Evolutionary conservation across 2,888 invertebrate genomes (phyloP).

Genomic region (Spisula solida): DNA sequence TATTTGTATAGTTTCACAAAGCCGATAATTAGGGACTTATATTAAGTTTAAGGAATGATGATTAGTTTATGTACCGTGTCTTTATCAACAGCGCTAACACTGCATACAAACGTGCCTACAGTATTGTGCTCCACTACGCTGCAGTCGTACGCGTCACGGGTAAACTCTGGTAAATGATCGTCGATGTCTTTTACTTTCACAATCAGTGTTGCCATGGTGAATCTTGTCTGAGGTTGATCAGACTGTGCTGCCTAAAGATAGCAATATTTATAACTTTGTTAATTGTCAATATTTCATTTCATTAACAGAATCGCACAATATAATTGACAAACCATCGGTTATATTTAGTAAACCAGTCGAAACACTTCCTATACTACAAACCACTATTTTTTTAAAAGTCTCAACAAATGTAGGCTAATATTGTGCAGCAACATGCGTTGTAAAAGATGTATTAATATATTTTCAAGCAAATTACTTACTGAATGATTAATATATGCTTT

Average conservation of each 20-base stretch:
- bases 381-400: no score
- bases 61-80: constrained; percentile 20
- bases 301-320: no score
- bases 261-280: neutral
- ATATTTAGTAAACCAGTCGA: no score
- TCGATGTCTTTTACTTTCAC: constrained; percentile 48
- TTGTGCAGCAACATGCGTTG: no score
- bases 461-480: no score
- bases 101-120: neutral
- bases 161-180: constrained; percentile 45
- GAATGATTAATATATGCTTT: no score
- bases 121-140: constrained; percentile 20
- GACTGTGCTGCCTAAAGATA: constrained; percentile 31
- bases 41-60: no score
- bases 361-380: no score
- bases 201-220: constrained; percentile 30
- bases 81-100: constrained; percentile 31
- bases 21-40: neutral
- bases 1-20: neutral
- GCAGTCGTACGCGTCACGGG: neutral
- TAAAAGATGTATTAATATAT: no score
- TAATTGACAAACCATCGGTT: no score
- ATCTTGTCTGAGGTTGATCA: constrained; percentile 25
- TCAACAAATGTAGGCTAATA: no score
- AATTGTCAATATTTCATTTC: neutral